Evolutionary conservation across 2,888 invertebrate species (phyloP).

Genomic region (Anarsia innoxiella): DNA sequence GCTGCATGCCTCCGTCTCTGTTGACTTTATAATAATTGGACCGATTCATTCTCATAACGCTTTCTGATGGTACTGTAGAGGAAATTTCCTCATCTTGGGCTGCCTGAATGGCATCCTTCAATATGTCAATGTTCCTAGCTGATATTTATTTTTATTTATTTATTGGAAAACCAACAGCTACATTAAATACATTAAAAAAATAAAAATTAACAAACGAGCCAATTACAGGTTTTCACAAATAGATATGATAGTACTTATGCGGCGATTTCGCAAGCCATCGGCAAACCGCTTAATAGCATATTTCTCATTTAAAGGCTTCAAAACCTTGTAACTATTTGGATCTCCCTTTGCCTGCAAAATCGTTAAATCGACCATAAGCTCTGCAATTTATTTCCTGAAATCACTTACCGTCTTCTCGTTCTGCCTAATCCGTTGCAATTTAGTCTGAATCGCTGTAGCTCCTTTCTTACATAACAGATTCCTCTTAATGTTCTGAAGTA

Average conservation of each 20-base stretch:
- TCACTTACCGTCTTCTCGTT: no score
- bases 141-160: no score
- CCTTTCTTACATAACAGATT: slow-evolving; percentile 9
- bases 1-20: no score
- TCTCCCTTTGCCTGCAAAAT: slow-evolving; percentile 12
- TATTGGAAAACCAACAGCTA: no score
- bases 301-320: slow-evolving; percentile 11
- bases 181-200: no score
- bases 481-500: slow-evolving; percentile 9
- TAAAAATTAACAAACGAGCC: no score
- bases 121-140: no score
- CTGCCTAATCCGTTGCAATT: slow-evolving; percentile 7
- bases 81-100: slow-evolving; percentile 12
- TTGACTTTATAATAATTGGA: not conserved
- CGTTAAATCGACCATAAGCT: slow-evolving; percentile 12
- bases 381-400: slow-evolving; percentile 9
- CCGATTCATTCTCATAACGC: not conserved
- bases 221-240: no score
- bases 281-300: no score
- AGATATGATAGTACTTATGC: slow-evolving; percentile 12
- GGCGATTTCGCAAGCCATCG: slow-evolving; percentile 13
- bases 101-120: slow-evolving; percentile 16
- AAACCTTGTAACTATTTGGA: slow-evolving; percentile 3
- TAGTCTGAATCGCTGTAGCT: slow-evolving; percentile 8
- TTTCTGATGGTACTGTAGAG: not conserved